Percentiles rank a stretch among this genome's conserved stretches.
Conservation (phyloP, 2,888 invertebrate species). For the Masnerella sp. region DNA sequence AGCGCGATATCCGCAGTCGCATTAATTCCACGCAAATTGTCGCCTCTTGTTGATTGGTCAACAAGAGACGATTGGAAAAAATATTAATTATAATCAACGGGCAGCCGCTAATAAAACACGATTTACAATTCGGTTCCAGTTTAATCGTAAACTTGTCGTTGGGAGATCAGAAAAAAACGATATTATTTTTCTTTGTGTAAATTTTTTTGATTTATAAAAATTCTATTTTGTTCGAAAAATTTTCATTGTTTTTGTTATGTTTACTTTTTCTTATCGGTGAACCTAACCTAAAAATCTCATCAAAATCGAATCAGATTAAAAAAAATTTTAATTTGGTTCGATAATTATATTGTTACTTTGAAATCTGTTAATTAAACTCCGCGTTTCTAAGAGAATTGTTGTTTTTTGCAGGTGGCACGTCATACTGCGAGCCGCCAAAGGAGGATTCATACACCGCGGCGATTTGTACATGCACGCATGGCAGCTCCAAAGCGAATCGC, state of each 20-base stretch:
- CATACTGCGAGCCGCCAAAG: conserved; percentile 77
- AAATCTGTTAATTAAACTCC: conserved; percentile 16
- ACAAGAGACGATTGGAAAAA: conserved; percentile 28
- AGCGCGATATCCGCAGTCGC: conserved; percentile 45
- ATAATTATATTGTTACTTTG: no score
- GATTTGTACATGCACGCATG: conserved; percentile 80
- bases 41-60: conserved; percentile 62
- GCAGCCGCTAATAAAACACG: conserved; percentile 36
- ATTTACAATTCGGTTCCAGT: conserved; percentile 45
- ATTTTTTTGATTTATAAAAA: no score
- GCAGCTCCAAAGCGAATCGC: conserved; percentile 79
- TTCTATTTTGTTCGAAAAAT: no score
- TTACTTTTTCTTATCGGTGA: no score
- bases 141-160: no score
- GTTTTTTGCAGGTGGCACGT: conserved; percentile 78
- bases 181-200: no score
- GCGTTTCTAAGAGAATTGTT: conserved; percentile 17
- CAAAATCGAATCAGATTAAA: background rate
- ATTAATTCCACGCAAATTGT: conserved; percentile 66
- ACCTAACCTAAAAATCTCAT: no score
- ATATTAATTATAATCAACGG: conserved; percentile 49
- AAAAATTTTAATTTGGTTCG: no score
- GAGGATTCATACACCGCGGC: conserved; percentile 77
- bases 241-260: no score
- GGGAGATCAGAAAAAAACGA: no score